Base-by-base conservation (phyloP, 1,140 invertebrate genomes). In the Philopotamus ludificatus region DNA sequence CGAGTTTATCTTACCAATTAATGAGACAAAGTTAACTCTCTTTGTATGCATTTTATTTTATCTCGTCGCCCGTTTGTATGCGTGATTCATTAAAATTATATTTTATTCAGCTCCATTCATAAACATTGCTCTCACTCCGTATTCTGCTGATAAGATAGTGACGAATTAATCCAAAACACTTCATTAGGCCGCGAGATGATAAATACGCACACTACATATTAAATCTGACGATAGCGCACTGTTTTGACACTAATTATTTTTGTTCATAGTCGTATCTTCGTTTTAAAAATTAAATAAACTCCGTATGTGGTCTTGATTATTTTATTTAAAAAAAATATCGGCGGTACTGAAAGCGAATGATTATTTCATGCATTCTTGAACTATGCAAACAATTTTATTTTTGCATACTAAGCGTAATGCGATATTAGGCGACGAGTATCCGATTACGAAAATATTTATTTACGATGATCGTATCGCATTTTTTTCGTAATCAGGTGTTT, bases 41-140 rank as follows among this genome's bases (percentile, higher is more conserved):
- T 42, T 12, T 55, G 15, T 39, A 34, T 55, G 53, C 18, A 26
- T 55, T 21, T 20, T n/a, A 4, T 12, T 55, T 16, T 20, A 39
- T 34, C 10, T 39, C 8, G 28, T 55, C 9, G 25, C 8, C 15
- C 20, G 10, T 51, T 26, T 50, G 3, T 22, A 7, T 51, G 34
- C 23, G 26, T 39, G 9, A 57, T 57, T 57, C 34, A 42, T 57
- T 57, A 57, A 42, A 57, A 57, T 57, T 42, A 57, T 57, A 57
- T 21, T 42, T 42, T 39, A 34, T 55, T 55, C 53, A 18, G 53
- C 15, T 12, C 53, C 53, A 55, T 41, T 57, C 54, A 57, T 28
- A 26, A 25, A n/a, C 39, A 34, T 55, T 55, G 51, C 51, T 21
- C 15, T 12, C 34, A 20, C n/a, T n/a, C n/a, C n/a, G 39, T 57